Conservation (phyloP, 2,888 invertebrate genomes). For the Ormyrus pomaceus region DNA sequence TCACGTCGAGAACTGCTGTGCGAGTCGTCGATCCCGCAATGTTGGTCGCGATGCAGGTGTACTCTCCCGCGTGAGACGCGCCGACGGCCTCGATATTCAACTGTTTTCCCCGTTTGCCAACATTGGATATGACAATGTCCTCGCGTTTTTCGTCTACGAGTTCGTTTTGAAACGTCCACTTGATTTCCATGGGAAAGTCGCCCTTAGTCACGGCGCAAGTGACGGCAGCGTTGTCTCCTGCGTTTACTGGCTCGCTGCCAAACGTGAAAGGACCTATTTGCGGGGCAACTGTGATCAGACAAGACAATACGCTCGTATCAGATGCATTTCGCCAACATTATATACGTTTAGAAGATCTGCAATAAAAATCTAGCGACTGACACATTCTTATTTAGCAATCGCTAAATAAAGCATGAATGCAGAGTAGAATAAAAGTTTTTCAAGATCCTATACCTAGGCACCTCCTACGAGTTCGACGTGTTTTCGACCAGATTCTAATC, state of each 20-base stretch:
- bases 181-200: constrained; percentile 84
- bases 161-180: constrained; percentile 85
- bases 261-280: constrained; percentile 87
- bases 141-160: constrained; percentile 69
- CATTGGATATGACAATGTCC: constrained; percentile 66
- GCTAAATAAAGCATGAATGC: too few species aligned
- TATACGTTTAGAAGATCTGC: too few species aligned
- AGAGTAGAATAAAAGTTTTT: too few species aligned
- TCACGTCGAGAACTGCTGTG: constrained; percentile 77
- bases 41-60: constrained; percentile 78
- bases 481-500: too few species aligned
- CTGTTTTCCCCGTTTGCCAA: constrained; percentile 76
- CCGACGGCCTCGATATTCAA: constrained; percentile 77
- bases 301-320: background rate
- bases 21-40: constrained; percentile 77
- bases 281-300: constrained; percentile 79
- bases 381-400: too few species aligned
- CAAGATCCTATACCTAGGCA: too few species aligned
- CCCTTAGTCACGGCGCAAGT: constrained; percentile 81
- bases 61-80: constrained; percentile 77
- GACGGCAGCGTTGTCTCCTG: constrained; percentile 80
- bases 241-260: constrained; percentile 84
- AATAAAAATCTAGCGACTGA: too few species aligned
- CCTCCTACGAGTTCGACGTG: too few species aligned
- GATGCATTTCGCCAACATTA: too few species aligned